A percentile compares a stretch with the other conserved stretches of the same genome.
Conservation (phyloP, 2,113 vertebrate genomes). For the Macquaria ambigua region DNA sequence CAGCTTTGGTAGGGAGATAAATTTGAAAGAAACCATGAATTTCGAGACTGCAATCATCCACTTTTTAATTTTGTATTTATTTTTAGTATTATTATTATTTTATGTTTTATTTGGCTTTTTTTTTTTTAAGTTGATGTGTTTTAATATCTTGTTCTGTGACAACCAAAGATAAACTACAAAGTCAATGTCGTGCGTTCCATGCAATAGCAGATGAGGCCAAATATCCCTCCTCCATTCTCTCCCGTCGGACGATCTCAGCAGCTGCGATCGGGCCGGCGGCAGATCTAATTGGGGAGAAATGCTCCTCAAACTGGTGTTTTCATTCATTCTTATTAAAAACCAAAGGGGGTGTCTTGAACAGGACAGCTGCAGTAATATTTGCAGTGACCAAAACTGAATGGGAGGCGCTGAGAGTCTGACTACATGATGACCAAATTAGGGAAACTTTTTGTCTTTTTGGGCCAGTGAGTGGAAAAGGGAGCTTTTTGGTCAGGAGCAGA, state of each 20-base stretch:
- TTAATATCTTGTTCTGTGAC: slow-evolving; percentile 89
- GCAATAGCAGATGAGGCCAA: slow-evolving; percentile 98
- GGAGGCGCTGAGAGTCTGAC: slow-evolving; percentile 61
- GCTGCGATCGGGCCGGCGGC: slow-evolving; percentile 61
- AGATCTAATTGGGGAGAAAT: slow-evolving; percentile 28
- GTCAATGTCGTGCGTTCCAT: slow-evolving; percentile 95
- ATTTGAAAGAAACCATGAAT: slow-evolving; percentile 73
- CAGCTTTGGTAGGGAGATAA: slow-evolving; percentile 17
- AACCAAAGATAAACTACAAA: slow-evolving; percentile 98
- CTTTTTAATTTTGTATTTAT: slow-evolving; percentile 87
- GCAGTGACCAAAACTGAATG: slow-evolving; percentile 89
- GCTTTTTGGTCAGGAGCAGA: slow-evolving; percentile 74
- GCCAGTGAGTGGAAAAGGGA: slow-evolving; percentile 77
- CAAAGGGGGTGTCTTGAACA: slow-evolving; percentile 89
- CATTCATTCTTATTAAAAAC: slow-evolving; percentile 66
- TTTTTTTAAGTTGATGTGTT: slow-evolving; percentile 85
- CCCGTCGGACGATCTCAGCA: slow-evolving; percentile 86
- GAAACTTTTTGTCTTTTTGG: slow-evolving; percentile 78
- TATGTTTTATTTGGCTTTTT: slow-evolving; percentile 81
- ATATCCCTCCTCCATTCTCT: slow-evolving; percentile 94
- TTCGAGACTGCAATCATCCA: slow-evolving; percentile 85
- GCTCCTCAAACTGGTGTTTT: slow-evolving; percentile 65
- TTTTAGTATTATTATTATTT: slow-evolving; percentile 81
- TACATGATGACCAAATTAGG: slow-evolving; percentile 81
- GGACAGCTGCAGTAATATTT: slow-evolving; percentile 82